Evolutionary conservation across 2,113 vertebrate species (phyloP).

Genomic region (Tachuris rubrigastra): DNA sequence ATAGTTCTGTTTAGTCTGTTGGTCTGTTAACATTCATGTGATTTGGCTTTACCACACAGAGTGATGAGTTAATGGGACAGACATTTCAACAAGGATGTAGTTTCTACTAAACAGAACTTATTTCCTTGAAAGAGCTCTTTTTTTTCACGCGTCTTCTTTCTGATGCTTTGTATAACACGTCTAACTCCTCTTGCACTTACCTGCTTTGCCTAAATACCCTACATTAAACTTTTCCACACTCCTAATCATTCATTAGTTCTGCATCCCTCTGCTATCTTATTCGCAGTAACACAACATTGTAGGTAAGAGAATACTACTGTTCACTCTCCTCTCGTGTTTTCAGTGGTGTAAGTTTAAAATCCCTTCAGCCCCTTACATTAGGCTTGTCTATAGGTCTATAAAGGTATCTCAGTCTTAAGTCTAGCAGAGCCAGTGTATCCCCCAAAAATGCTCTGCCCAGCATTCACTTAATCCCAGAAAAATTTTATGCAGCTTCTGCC

Average conservation of each 20-base stretch:
- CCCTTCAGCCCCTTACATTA: neutral
- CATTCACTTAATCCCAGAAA: neutral
- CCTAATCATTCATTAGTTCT: neutral
- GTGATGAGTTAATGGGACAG: conserved; percentile 24
- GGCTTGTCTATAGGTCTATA: neutral
- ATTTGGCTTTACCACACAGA: conserved; percentile 36
- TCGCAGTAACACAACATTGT: neutral
- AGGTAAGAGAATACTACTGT: neutral
- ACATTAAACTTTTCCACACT: neutral
- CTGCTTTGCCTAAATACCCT: neutral
- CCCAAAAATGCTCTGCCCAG: neutral
- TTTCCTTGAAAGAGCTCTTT: neutral
- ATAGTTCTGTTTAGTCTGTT: conserved; percentile 52
- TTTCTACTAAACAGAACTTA: conserved; percentile 4
- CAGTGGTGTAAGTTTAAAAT: neutral
- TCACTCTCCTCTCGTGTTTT: neutral
- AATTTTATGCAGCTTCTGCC: neutral
- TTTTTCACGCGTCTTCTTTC: neutral
- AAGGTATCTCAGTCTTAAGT: neutral
- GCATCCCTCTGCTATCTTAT: neutral
- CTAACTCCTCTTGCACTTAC: neutral
- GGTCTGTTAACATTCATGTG: conserved; percentile 23
- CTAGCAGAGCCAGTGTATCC: neutral
- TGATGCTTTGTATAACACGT: neutral
- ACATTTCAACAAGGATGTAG: conserved; percentile 21